A percentile compares a stretch with the other conserved stretches of the same genome.
These are phyloP conservation scores for Eretmochelys imbricata DNA, from an alignment of 2,113 vertebrate species.

Conservation along the genomic window DNA sequence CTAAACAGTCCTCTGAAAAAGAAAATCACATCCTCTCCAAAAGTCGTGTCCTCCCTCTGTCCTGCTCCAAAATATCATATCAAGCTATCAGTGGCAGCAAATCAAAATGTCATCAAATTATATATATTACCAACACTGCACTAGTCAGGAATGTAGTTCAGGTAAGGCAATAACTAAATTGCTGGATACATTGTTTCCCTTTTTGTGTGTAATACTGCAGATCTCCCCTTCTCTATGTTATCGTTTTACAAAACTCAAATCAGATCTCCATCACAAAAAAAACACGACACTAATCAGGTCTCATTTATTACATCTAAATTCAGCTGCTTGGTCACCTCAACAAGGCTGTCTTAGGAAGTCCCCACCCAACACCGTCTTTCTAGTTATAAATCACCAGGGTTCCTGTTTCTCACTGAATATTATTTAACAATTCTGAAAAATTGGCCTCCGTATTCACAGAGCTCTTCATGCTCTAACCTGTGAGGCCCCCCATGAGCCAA, in stretches of 20 bases:
- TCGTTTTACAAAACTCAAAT: neutral
- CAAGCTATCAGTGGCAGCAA: neutral
- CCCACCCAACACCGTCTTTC: neutral
- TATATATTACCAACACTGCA: neutral
- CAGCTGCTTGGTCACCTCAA: neutral
- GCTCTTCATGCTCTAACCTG: neutral
- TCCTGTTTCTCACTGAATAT: neutral
- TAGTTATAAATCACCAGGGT: too few relatives aligned
- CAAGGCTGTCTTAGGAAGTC: neutral
- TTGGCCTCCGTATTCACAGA: neutral
- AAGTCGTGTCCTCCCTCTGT: neutral
- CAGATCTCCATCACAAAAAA: neutral
- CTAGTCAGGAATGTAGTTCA: accelerated
- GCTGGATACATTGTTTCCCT: neutral
- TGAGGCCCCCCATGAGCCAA: accelerated
- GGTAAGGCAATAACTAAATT: neutral
- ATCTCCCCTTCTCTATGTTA: neutral
- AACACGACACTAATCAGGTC: neutral
- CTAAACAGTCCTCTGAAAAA: neutral
- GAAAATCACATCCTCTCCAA: neutral
- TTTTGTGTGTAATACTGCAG: accelerated
- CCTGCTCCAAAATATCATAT: neutral
- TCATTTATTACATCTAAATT: neutral
- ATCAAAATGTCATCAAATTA: conserved; percentile 10
- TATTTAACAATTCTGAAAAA: neutral